phyloP scores from a whole-genome alignment of 2,797 vertebrate genomes.

The Enteromius viviparus region DNA sequence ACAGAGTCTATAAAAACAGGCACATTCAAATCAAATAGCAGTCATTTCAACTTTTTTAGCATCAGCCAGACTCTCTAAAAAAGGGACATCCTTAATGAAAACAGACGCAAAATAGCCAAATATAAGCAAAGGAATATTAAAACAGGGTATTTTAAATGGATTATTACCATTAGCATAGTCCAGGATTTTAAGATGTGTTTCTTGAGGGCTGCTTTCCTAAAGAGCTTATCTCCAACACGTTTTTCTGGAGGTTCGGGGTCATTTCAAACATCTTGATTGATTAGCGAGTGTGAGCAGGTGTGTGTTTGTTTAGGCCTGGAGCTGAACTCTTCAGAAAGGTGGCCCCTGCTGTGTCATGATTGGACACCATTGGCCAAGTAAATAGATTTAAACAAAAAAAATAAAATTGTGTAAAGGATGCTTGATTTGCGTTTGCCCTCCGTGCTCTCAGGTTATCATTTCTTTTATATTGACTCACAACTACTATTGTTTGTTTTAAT shows the following conservation, averaged over 20 bases:
- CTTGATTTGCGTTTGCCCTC: background rate
- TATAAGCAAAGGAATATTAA: background rate
- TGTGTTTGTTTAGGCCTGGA: background rate
- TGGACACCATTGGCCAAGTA: background rate
- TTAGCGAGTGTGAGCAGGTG: slow-evolving; percentile 4
- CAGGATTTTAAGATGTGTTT: background rate
- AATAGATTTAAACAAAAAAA: background rate
- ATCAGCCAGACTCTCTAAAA: background rate
- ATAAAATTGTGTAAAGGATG: background rate
- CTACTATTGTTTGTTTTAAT: background rate
- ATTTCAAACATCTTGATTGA: background rate
- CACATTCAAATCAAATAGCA: background rate
- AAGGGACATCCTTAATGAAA: background rate
- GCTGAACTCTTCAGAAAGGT: background rate
- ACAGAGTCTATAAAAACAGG: background rate
- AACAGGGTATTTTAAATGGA: background rate
- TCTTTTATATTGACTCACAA: background rate
- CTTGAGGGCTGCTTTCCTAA: background rate
- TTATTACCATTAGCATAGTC: background rate
- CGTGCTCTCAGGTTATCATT: background rate
- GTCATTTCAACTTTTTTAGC: background rate
- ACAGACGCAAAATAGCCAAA: background rate
- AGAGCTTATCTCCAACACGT: background rate
- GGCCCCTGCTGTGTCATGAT: background rate
- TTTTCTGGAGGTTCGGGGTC: background rate